Conservation (phyloP, 2,888 invertebrate species). For the Argyresthia goedartella region DNA sequence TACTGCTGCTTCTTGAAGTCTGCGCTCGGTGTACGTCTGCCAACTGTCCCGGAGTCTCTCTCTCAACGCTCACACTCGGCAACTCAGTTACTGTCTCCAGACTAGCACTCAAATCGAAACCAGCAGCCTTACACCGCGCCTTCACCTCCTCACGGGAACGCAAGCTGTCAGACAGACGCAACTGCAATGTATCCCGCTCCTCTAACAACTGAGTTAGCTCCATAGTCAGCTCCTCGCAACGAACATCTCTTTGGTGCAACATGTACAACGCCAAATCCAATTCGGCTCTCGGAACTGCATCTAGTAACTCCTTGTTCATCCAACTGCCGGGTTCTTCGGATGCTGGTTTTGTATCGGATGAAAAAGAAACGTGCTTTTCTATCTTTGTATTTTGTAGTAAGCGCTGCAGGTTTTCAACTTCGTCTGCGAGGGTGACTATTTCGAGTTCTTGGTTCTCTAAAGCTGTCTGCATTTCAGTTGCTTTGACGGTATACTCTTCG, state of each 20-base stretch:
- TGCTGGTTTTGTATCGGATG: conserved; percentile 50
- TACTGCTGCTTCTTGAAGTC: conserved; percentile 50
- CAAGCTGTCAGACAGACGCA: conserved; percentile 85
- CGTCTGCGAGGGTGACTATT: conserved; percentile 79
- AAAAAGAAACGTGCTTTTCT: conserved; percentile 58
- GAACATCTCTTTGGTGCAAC: conserved; percentile 88
- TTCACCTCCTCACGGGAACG: conserved; percentile 76
- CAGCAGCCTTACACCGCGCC: conserved; percentile 28
- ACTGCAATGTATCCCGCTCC: conserved; percentile 87
- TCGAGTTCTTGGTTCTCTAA: conserved; percentile 80
- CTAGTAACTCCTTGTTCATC: conserved; percentile 38
- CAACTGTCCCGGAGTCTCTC: conserved; percentile 28
- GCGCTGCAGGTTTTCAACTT: conserved; percentile 56
- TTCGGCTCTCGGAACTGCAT: conserved; percentile 72
- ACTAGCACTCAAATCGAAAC: conserved; percentile 32
- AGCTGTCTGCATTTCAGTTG: conserved; percentile 70
- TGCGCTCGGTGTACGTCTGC: conserved; percentile 47
- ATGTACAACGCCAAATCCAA: conserved; percentile 86
- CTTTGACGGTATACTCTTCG: conserved; percentile 66
- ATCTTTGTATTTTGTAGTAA: conserved; percentile 39
- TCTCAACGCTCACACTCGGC: conserved; percentile 36
- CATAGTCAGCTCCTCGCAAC: conserved; percentile 88
- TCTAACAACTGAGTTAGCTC: conserved; percentile 87
- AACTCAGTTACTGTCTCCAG: conserved; percentile 37
- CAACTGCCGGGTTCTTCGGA: conserved; percentile 20